Percentiles rank a stretch among this genome's conserved stretches.
These are phyloP conservation scores for Hyposoter didymator DNA, from an alignment of 2,888 invertebrate species.

Conservation along the genomic window DNA sequence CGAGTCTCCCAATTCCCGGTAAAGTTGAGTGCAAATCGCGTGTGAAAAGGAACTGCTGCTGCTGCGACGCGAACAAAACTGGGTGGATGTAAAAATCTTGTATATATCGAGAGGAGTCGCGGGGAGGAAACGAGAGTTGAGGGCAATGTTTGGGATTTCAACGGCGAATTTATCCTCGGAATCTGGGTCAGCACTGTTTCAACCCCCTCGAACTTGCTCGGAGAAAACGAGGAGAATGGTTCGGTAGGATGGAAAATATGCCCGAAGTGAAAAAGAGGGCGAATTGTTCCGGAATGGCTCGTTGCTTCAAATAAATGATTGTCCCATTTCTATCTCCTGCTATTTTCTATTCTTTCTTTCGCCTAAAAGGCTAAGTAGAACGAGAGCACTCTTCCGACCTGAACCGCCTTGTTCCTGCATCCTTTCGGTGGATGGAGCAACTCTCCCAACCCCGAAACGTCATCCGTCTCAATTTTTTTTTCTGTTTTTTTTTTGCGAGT, in stretches of 20 bases:
- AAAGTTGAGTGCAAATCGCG: not conserved
- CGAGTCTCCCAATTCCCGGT: not conserved
- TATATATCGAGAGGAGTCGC: not conserved
- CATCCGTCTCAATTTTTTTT: not conserved
- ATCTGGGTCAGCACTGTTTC: slow-evolving; percentile 69
- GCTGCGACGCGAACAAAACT: not conserved
- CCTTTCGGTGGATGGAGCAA: not conserved
- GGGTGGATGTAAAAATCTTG: not conserved
- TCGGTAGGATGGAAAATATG: slow-evolving; percentile 26
- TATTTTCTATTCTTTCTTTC: slow-evolving; percentile 31
- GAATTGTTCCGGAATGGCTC: slow-evolving; percentile 52
- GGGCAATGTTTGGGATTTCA: slow-evolving; percentile 58
- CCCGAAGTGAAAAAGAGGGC: slow-evolving; percentile 11
- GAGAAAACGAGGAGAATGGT: slow-evolving; percentile 13
- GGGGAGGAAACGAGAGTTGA: not conserved
- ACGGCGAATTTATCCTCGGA: slow-evolving; percentile 66
- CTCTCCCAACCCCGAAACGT: slow-evolving; percentile 27
- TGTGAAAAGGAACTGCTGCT: not conserved
- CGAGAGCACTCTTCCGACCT: slow-evolving; percentile 17
- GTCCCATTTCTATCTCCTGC: slow-evolving; percentile 52
- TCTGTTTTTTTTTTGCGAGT: not conserved
- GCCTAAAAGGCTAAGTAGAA: slow-evolving; percentile 35
- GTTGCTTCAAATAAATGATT: slow-evolving; percentile 65
- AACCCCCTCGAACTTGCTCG: slow-evolving; percentile 19
- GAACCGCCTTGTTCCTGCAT: not conserved